Evolutionary conservation across 2,113 vertebrate genomes (phyloP).

Genomic region (Hyperopisus bebe): DNA sequence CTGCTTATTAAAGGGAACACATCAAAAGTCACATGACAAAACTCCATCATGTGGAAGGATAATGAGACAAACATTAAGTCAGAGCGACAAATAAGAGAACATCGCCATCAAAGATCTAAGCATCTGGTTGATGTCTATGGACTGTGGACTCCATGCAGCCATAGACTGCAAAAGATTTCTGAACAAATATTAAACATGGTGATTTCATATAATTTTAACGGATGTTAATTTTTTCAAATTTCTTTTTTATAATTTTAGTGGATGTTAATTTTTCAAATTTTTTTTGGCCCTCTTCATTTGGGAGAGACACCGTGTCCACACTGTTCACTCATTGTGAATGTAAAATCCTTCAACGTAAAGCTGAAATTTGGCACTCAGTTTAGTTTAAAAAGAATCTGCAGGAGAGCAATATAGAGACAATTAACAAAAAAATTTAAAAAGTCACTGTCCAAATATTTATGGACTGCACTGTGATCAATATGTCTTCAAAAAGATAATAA

Average conservation of each 20-base stretch:
- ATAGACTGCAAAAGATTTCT: neutral
- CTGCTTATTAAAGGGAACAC: neutral
- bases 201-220: neutral
- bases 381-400: neutral
- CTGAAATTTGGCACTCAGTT: neutral
- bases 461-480: neutral
- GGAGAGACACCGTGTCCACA: neutral
- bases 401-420: neutral
- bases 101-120: neutral
- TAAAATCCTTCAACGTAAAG: neutral
- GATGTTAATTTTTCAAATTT: neutral
- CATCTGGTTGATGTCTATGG: neutral
- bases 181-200: neutral
- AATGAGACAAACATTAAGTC: neutral
- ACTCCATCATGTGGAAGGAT: neutral
- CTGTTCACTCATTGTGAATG: neutral
- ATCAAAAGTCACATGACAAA: neutral
- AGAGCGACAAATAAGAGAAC: neutral
- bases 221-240: neutral
- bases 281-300: neutral
- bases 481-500: neutral
- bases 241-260: no score
- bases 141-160: neutral
- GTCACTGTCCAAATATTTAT: neutral
- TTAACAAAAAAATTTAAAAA: neutral